Evolutionary conservation across 2,888 invertebrate genomes (phyloP).

Genomic region (Parnassius orleans): DNA sequence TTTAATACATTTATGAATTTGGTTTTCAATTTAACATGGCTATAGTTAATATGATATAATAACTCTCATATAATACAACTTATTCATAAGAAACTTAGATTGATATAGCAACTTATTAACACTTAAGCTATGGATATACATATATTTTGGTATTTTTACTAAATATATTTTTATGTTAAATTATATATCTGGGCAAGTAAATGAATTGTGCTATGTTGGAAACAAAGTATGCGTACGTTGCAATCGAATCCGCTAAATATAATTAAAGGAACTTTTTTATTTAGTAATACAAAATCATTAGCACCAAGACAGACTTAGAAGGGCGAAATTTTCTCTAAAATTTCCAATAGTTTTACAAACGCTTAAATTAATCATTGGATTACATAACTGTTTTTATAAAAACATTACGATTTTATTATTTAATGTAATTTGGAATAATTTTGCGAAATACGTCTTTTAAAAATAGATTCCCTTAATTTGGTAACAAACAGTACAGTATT

Average conservation of each 20-base stretch:
- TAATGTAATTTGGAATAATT: conserved; percentile 6
- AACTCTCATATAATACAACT: not conserved
- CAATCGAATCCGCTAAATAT: conserved; percentile 1
- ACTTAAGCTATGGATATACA: not conserved
- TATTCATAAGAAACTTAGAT: not conserved
- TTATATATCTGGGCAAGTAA: conserved; percentile 8
- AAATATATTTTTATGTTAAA: not conserved
- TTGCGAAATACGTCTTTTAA: not conserved
- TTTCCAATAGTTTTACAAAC: conserved; percentile 4
- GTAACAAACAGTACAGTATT: not conserved
- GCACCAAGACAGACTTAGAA: conserved; percentile 18
- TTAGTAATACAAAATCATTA: conserved; percentile 9
- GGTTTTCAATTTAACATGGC: not conserved
- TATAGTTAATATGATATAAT: not conserved
- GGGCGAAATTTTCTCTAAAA: not conserved
- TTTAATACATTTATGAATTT: too few species aligned
- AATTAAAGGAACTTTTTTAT: conserved; percentile 13
- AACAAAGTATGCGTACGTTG: not conserved
- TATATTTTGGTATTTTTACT: conserved; percentile 3
- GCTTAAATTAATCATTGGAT: not conserved
- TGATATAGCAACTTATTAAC: not conserved
- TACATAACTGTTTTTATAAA: not conserved
- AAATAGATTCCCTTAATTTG: not conserved
- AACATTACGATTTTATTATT: not conserved
- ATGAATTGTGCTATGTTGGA: not conserved